Evolutionary conservation across 2,113 vertebrate species (phyloP).

Genomic region (Vidua chalybeata): DNA sequence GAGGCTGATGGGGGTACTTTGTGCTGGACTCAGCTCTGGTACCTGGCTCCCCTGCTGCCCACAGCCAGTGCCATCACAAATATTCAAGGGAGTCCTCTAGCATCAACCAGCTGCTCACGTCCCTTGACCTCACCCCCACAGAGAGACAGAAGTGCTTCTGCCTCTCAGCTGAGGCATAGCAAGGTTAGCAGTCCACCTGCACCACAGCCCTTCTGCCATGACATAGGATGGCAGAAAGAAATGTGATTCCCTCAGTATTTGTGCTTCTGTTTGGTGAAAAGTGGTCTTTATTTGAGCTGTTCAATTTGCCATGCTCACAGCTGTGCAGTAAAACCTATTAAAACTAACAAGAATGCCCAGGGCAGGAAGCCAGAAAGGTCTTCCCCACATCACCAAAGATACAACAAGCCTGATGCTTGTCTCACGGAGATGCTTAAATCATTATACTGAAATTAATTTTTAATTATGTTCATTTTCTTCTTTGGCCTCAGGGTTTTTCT

Average conservation of each 20-base stretch:
- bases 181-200: neutral
- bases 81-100: neutral
- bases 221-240: neutral
- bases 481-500: conserved; percentile 11
- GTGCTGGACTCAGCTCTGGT: neutral
- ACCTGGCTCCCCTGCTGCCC: neutral
- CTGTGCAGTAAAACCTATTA: conserved; percentile 29
- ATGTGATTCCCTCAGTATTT: neutral
- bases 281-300: conserved; percentile 23
- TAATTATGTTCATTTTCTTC: neutral
- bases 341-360: conserved; percentile 51
- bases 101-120: fast-evolving
- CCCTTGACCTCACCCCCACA: neutral
- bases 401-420: conserved; percentile 9
- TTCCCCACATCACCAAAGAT: neutral
- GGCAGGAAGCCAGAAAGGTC: conserved; percentile 53
- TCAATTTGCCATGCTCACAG: conserved; percentile 22
- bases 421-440: neutral
- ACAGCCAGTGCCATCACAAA: neutral
- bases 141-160: neutral
- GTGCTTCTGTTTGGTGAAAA: conserved; percentile 12
- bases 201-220: neutral
- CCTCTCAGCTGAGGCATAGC: neutral
- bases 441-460: conserved; percentile 31
- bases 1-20: neutral